These are phyloP conservation scores for Galerucella nymphaeae DNA, from an alignment of 2,888 invertebrate genomes.

Conservation along the genomic window DNA sequence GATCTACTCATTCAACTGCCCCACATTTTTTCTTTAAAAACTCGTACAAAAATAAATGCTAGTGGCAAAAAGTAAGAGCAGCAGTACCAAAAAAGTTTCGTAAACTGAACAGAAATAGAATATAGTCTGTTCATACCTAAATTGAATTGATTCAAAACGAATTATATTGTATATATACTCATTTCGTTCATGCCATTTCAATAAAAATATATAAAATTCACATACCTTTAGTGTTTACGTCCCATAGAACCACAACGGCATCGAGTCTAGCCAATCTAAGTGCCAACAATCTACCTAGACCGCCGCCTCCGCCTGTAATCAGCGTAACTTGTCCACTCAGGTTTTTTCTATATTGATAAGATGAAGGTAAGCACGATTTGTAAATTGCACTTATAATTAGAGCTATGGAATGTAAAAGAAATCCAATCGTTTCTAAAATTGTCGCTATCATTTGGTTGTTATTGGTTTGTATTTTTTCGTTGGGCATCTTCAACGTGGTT, in stretches of 20 bases:
- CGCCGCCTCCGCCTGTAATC: conserved; percentile 91
- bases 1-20: no score
- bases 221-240: conserved; percentile 83
- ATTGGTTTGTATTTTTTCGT: conserved; percentile 49
- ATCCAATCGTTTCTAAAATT: conserved; percentile 67
- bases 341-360: conserved; percentile 75
- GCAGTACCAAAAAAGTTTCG: no score
- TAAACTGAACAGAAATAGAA: no score
- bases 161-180: no score
- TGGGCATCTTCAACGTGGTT: conserved; percentile 28
- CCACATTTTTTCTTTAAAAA: no score
- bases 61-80: no score
- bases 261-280: conserved; percentile 80
- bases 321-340: conserved; percentile 82
- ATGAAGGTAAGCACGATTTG: conserved; percentile 67
- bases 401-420: conserved; percentile 61
- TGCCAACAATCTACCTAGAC: conserved; percentile 83
- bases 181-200: no score
- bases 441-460: conserved; percentile 67
- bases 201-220: not conserved
- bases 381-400: conserved; percentile 47
- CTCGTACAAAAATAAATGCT: no score
- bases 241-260: conserved; percentile 88
- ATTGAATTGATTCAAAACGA: no score
- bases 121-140: no score